Evolutionary conservation across 2,888 invertebrate species (phyloP), one percentile per base, ranked within the genome.

Genomic region (Branchipolynoe longqiensis): DNA sequence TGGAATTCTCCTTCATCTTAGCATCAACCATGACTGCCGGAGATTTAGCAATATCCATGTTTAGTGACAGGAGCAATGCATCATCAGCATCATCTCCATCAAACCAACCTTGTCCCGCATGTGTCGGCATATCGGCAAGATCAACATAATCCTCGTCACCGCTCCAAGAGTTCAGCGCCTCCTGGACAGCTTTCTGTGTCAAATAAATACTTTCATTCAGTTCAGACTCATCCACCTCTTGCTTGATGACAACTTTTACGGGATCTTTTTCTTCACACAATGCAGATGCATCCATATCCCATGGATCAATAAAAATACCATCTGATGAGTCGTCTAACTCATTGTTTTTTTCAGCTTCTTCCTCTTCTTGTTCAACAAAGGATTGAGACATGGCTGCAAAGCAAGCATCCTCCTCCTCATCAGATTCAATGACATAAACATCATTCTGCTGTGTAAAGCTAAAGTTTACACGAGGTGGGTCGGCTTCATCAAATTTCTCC

Each of bases 131-230:
- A n/a, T n/a, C n/a, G n/a, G n/a, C n/a, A n/a, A n/a, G n/a, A n/a
- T n/a, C n/a, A n/a, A n/a, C n/a, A n/a, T 78, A 78, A 3, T 18
- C 28, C 1, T 78, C 78, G 12, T 78, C 78, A n/a, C 48, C 78
- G 22, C 48, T 48, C 78, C 78, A 78, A 25, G 22, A 31, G 54
- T 78, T 78, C 78, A 78, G 28, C 3, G 78, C 78, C 12, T 78
- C 78, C 54, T 78, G 78, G 4, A 78, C 18, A 1, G 78, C 78
- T 48, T 78, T 78, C 31, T 78, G 78, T 4, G 78, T 78, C 3
- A 48, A 48, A 18, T 78, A 78, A 1, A 54, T 12, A 48, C 78
- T 78, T 33, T 78, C 48, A 22, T 33, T 78, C n/a, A 54, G n/a
- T 22, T 78, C 78, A 1, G 18, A 41, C 48, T 48, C 48, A n/a